phyloP scores from a whole-genome alignment of 2,113 vertebrate species.

The Progne subis region DNA sequence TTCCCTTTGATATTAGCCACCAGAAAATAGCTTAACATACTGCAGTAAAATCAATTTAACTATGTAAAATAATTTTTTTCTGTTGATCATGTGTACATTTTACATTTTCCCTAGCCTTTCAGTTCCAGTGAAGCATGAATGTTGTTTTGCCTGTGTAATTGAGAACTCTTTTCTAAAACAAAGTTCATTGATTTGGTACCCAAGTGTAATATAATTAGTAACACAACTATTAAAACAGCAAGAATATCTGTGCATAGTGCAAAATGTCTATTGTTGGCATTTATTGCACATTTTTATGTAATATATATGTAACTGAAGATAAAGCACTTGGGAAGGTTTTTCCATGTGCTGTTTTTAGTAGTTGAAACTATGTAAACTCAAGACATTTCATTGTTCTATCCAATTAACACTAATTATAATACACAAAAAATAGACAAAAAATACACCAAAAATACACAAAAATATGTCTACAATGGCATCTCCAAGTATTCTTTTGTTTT shows the following conservation, averaged over 20 bases:
- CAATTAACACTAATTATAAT: neutral
- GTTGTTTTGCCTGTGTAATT: constrained; percentile 47
- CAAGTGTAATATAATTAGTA: constrained; percentile 58
- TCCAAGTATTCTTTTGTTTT: neutral
- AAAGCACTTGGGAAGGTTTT: neutral
- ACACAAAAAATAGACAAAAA: neutral
- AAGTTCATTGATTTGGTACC: constrained; percentile 46
- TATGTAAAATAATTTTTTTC: constrained; percentile 3
- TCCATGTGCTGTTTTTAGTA: neutral
- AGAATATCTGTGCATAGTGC: constrained; percentile 21
- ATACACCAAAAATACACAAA: neutral
- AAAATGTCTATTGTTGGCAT: constrained; percentile 2
- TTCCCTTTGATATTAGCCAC: neutral
- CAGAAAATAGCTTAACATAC: neutral
- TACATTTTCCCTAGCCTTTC: constrained; percentile 22
- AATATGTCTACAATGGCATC: neutral
- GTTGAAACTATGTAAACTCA: neutral
- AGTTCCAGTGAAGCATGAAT: constrained; percentile 39
- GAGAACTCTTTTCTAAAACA: constrained; percentile 49
- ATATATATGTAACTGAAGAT: neutral
- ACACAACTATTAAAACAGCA: constrained; percentile 19
- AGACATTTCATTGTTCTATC: neutral
- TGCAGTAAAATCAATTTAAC: neutral
- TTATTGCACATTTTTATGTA: constrained; percentile 14
- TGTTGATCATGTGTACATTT: neutral